phyloP scores from a whole-genome alignment of 2,888 invertebrate genomes.

The Chymomyza fuscimana region DNA sequence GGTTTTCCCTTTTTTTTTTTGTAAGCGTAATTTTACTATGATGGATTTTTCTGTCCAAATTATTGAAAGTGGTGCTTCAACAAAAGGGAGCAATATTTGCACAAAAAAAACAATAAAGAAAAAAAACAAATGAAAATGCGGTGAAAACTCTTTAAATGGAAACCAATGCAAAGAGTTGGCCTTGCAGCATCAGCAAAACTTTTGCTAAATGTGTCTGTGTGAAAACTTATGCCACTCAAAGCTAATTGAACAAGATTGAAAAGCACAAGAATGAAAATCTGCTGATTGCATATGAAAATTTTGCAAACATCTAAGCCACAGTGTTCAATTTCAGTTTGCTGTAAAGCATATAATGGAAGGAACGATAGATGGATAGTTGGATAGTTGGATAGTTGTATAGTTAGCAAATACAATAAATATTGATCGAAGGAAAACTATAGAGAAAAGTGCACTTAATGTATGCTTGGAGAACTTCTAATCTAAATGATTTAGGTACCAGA shows the following conservation, averaged over 20 bases:
- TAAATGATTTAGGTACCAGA: neutral
- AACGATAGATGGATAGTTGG: neutral
- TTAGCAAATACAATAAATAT: neutral
- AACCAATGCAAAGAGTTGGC: too few relatives aligned
- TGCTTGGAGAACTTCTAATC: neutral
- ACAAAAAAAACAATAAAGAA: neutral
- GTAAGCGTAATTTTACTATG: neutral
- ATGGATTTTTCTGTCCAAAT: neutral
- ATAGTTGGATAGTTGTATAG: neutral
- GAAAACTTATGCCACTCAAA: neutral
- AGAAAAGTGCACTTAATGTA: neutral
- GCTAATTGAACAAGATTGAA: constrained; percentile 1
- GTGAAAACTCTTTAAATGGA: neutral
- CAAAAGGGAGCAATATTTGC: neutral
- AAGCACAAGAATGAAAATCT: neutral
- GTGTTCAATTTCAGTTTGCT: neutral
- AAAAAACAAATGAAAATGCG: neutral
- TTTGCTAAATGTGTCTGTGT: neutral
- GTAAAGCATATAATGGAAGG: neutral
- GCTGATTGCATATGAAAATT: neutral
- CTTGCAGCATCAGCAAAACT: neutral
- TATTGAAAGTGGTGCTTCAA: neutral
- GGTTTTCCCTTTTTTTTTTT: too few relatives aligned
- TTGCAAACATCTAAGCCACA: too few relatives aligned
- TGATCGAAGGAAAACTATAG: neutral